Base-by-base conservation (phyloP, 2,888 invertebrate species). In the Cryptocephalus moraei region DNA sequence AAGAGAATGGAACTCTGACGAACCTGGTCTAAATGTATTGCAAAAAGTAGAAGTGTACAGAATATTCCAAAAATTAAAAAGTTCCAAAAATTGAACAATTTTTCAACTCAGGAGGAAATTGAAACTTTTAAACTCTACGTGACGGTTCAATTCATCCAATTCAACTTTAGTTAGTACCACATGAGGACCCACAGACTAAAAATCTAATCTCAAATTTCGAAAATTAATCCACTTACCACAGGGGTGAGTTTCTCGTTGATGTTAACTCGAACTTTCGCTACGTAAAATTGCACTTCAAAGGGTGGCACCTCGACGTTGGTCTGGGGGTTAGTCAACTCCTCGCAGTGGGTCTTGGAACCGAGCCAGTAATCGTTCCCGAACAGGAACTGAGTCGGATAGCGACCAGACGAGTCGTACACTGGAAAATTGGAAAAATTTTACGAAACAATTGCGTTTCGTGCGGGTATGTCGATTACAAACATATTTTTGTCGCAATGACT, bases 351-450 rank as follows among this genome's bases (percentile, higher is more conserved):
- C 54, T 78, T 75, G 42, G 87, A 86, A 4, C 89, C 89, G 60
- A 87, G 69, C 88, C 88, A 89, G 70, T 82, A 86, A 66, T 86
- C 84, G 66, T 85, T 87, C 12, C 87, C 88, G 61, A 85, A 88
- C 59, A 87, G 75, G 58, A 85, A 78, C 64, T 84, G 84, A 9
- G 84, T 79, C 10, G 80, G 80, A 72, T 89, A 89, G 55, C 83
- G 82, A 39, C 88, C 88, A 8, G 88, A 87, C 1, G 88, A 82
- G 65, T 89, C 89, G 61, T 78, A 83, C 68, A 86, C 88, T 89
- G 74, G 22, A 71, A 73, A 49, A 47, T 22, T 2, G 2, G 53
- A 43, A 56, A 50, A 45, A 47, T 31, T 11, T 48, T 41, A 22
- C 11, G 13, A n/a, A 39, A 11, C 33, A 11, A 4, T 36, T 6